Evolutionary conservation across 1,140 invertebrate species (phyloP).

Genomic region (Drosophila biarmipes): DNA sequence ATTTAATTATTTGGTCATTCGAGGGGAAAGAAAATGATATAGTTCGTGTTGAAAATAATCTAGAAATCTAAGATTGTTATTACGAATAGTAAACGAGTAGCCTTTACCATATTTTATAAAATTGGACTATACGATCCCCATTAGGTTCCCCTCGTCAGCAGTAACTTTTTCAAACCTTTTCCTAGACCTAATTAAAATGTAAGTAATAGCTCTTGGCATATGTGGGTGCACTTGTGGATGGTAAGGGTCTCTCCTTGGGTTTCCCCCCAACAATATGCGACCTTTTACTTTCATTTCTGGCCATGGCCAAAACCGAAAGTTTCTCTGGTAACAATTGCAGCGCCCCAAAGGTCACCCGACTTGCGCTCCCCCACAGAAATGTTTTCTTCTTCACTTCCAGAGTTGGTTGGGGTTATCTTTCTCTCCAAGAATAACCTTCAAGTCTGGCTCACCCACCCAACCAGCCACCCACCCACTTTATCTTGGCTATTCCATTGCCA

Average conservation of each 20-base stretch:
- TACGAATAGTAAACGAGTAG: no score
- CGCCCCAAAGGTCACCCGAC: conserved; percentile 43
- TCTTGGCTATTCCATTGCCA: conserved; percentile 48
- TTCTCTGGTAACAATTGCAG: conserved; percentile 43
- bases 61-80: no score
- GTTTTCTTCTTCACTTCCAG: conserved; percentile 36
- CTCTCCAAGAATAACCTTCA: conserved; percentile 38
- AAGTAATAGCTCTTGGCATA: neutral
- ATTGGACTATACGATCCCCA: no score
- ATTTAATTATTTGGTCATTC: neutral
- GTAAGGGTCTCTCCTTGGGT: neutral
- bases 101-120: no score
- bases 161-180: no score
- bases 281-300: conserved; percentile 34
- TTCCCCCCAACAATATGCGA: conserved; percentile 1
- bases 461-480: conserved; percentile 12
- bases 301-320: conserved; percentile 38
- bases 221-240: neutral
- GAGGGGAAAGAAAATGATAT: neutral
- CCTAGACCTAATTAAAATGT: neutral
- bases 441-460: conserved; percentile 4
- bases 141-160: no score
- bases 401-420: conserved; percentile 28
- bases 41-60: no score
- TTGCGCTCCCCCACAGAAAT: conserved; percentile 21